A percentile compares a stretch with the other conserved stretches of the same genome.
phyloP scores from a whole-genome alignment of 2,113 vertebrate species.

The Psilopsiagon aymara region DNA sequence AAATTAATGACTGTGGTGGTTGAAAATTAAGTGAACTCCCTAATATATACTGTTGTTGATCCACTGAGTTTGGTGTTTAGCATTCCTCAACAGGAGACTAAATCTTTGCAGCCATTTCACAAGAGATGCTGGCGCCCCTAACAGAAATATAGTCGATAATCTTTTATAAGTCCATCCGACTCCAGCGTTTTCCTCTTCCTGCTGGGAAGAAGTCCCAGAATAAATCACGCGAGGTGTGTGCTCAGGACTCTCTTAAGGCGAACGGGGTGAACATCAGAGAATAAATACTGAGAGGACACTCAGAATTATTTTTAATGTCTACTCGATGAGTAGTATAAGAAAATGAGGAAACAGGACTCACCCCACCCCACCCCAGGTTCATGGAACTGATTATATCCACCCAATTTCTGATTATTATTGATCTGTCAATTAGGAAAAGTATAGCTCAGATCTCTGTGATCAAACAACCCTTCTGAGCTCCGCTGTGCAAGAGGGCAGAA shows the following conservation, averaged over 20 bases:
- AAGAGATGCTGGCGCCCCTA: constrained; percentile 79
- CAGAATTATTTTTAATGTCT: not conserved
- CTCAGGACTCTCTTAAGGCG: not conserved
- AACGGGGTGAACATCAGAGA: not conserved
- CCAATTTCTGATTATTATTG: not conserved
- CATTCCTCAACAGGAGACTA: constrained; percentile 81
- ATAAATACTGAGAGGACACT: not conserved
- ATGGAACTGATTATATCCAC: not conserved
- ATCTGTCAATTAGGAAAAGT: not conserved
- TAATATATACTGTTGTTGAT: constrained; percentile 81
- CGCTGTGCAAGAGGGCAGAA: not conserved
- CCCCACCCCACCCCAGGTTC: not conserved
- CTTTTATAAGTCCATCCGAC: constrained; percentile 49
- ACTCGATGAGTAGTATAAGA: not conserved
- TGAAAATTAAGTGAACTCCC: constrained; percentile 80
- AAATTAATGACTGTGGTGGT: constrained; percentile 79
- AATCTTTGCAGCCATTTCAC: constrained; percentile 77
- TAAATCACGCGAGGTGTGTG: constrained; percentile 36
- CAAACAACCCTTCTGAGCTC: not conserved
- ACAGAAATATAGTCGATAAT: constrained; percentile 70
- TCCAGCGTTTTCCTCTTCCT: not conserved
- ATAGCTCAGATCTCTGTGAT: not conserved
- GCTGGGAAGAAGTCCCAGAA: not conserved
- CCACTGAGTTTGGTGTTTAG: constrained; percentile 77
- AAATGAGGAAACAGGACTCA: not conserved